A percentile compares a stretch with the other conserved stretches of the same genome.
Evolutionary conservation across 2,888 invertebrate genomes (phyloP).

Genomic region (Sinhomidia bicolor): DNA sequence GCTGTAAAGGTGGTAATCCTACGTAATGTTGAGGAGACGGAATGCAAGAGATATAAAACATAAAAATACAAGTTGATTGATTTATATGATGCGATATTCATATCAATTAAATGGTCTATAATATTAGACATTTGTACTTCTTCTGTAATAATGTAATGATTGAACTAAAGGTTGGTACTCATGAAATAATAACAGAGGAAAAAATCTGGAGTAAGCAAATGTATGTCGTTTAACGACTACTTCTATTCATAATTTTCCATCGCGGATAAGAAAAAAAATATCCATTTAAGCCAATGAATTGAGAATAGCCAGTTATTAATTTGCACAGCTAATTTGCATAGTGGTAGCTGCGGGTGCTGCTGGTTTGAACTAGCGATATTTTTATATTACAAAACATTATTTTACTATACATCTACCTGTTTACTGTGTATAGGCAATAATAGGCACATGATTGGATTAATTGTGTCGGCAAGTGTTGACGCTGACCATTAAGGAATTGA

Average conservation of each 20-base stretch:
- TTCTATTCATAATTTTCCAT: not conserved
- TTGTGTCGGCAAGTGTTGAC: too few species aligned
- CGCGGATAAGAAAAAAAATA: not conserved
- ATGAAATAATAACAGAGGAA: not conserved
- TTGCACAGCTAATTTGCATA: conserved; percentile 33
- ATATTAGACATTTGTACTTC: not conserved
- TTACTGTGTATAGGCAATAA: too few species aligned
- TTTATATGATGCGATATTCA: conserved; percentile 28
- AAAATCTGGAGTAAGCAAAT: not conserved
- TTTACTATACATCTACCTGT: too few species aligned
- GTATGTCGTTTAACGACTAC: not conserved
- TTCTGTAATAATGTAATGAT: conserved; percentile 9
- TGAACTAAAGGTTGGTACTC: not conserved
- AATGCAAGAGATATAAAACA: not conserved
- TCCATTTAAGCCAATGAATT: not conserved
- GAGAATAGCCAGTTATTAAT: conserved; percentile 1
- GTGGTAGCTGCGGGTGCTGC: not conserved
- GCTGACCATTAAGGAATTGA: too few species aligned
- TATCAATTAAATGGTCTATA: conserved; percentile 26
- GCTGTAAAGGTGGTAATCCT: not conserved
- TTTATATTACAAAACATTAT: too few species aligned
- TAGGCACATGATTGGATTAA: too few species aligned
- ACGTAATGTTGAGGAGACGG: not conserved
- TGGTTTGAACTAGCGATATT: not conserved
- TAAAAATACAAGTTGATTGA: conserved; percentile 51